A percentile compares a stretch with the other conserved stretches of the same genome.
Conservation (phyloP, 2,888 invertebrate genomes). For the Acronicta alni region DNA sequence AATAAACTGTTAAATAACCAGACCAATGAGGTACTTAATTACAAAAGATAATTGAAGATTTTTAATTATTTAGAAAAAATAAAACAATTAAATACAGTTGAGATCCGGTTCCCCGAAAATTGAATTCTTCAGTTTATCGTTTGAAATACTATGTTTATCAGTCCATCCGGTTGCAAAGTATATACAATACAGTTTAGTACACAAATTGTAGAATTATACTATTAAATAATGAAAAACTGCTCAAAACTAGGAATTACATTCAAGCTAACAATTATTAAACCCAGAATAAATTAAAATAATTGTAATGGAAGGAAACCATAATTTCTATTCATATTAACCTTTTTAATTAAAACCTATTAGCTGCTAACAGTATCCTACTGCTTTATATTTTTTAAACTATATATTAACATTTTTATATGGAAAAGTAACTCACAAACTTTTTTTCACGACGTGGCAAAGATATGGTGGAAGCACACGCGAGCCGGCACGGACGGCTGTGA, state of each 20-base stretch:
- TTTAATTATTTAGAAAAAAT: too few relatives aligned
- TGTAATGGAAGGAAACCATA: conserved; percentile 8
- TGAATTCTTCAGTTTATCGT: neutral
- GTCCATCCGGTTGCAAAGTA: conserved; percentile 26
- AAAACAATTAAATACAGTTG: neutral
- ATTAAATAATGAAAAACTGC: conserved; percentile 1
- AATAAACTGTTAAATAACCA: too few relatives aligned
- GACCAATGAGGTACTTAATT: too few relatives aligned
- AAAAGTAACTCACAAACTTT: conserved; percentile 51
- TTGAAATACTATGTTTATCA: conserved; percentile 24
- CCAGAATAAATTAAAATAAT: too few relatives aligned
- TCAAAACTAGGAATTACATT: neutral
- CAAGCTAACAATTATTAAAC: conserved; percentile 5
- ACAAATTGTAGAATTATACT: neutral
- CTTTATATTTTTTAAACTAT: conserved; percentile 29
- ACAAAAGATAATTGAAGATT: too few relatives aligned
- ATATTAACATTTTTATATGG: conserved; percentile 13
- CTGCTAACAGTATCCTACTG: conserved; percentile 7
- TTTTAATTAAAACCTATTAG: conserved; percentile 19
- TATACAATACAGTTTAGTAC: conserved; percentile 8
- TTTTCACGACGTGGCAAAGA: conserved; percentile 35
- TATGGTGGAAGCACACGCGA: conserved; percentile 51
- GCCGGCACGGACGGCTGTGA: conserved; percentile 51
- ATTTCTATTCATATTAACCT: conserved; percentile 2
- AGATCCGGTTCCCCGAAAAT: neutral